A percentile compares a stretch with the other conserved stretches of the same genome.
Evolutionary conservation across 2,888 invertebrate species (phyloP).

Genomic region (Galerucella pusilla): DNA sequence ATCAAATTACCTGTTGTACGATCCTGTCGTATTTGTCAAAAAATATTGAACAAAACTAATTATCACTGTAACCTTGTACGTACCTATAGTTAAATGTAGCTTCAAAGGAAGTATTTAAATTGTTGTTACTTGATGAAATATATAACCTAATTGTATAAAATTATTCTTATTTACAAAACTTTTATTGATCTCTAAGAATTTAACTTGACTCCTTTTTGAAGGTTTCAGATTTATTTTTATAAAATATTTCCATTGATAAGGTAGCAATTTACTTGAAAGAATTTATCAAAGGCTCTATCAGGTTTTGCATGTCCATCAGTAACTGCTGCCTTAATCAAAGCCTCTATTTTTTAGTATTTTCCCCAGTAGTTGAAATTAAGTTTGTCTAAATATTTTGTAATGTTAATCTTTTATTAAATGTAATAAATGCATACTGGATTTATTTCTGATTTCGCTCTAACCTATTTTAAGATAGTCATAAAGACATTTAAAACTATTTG

Average conservation of each 20-base stretch:
- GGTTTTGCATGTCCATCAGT: constrained; percentile 1
- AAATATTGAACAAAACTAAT: constrained; percentile 29
- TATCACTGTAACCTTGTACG: constrained; percentile 50
- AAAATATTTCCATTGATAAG: constrained; percentile 26
- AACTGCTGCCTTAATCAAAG: constrained; percentile 29
- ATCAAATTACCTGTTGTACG: constrained; percentile 19
- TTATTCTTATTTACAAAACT: constrained; percentile 27
- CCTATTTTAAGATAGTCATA: not conserved
- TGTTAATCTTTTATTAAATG: constrained; percentile 43
- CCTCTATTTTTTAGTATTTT: constrained; percentile 35
- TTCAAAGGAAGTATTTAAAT: constrained; percentile 50
- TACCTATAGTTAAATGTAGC: constrained; percentile 53
- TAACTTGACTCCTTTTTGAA: constrained; percentile 22
- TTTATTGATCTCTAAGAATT: constrained; percentile 23
- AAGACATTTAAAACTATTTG: too few species aligned
- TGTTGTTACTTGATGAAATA: constrained; percentile 50
- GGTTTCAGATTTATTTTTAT: constrained; percentile 35
- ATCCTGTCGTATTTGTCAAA: constrained; percentile 28
- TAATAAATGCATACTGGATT: constrained; percentile 35
- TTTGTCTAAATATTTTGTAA: constrained; percentile 40
- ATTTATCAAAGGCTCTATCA: constrained; percentile 11
- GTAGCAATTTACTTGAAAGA: constrained; percentile 19
- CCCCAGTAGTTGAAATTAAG: constrained; percentile 30
- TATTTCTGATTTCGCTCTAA: constrained; percentile 4
- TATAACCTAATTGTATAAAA: constrained; percentile 48